A percentile compares a stretch with the other conserved stretches of the same genome.
Conservation (phyloP, 2,888 invertebrate genomes). For the Caenorhabditis doughertyi region DNA sequence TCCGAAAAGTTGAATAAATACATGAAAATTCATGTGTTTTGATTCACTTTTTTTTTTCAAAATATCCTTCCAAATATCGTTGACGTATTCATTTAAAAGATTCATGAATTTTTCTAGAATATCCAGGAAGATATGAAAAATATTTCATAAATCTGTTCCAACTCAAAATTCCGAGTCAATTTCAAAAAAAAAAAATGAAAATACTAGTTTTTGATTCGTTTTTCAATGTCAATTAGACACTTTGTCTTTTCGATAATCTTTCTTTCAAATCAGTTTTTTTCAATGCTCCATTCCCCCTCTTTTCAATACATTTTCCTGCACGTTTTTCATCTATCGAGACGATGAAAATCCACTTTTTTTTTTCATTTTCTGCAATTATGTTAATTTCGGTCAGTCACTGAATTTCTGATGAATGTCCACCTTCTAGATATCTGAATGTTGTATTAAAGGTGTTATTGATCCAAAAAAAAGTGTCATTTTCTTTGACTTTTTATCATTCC, state of each 20-base stretch:
- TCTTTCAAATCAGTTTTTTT: constrained; percentile 41
- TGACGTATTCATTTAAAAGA: constrained; percentile 19
- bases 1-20: too few relatives aligned
- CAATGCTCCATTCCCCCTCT: neutral
- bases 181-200: neutral
- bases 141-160: neutral
- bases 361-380: constrained; percentile 17
- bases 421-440: neutral
- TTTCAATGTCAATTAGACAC: constrained; percentile 27
- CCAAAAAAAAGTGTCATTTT: neutral
- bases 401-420: constrained; percentile 17
- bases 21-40: constrained; percentile 9
- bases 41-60: neutral
- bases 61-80: neutral
- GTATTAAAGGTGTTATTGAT: neutral
- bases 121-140: neutral
- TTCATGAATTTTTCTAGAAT: constrained; percentile 5
- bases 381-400: constrained; percentile 24
- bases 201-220: neutral
- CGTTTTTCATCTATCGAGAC: neutral
- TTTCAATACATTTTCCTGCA: constrained; percentile 6
- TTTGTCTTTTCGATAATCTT: constrained; percentile 37
- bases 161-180: constrained; percentile 5
- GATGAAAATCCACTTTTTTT: neutral
- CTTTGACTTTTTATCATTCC: neutral